These are phyloP conservation scores for Hoplostethus mediterraneus DNA, from an alignment of 2,797 vertebrate species.

Conservation along the genomic window DNA sequence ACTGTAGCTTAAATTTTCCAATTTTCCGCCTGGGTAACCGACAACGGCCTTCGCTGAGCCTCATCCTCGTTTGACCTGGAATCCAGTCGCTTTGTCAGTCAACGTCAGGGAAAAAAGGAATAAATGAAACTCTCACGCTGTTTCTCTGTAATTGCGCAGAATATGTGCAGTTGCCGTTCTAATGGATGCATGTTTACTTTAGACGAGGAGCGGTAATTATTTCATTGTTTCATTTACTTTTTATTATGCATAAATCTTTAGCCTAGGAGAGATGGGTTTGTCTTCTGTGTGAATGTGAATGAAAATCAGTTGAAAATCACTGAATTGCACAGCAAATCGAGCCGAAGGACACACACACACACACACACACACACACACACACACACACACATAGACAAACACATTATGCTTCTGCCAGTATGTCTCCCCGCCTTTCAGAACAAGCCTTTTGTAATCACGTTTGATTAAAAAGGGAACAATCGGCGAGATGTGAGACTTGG, in stretches of 20 bases:
- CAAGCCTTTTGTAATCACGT: constrained; percentile 71
- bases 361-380: constrained; percentile 13
- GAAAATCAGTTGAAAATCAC: too few species aligned
- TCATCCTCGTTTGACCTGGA: constrained; percentile 74
- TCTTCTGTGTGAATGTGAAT: constrained; percentile 17
- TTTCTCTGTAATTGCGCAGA: constrained; percentile 24
- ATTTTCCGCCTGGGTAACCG: constrained; percentile 83
- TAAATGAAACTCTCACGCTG: constrained; percentile 32
- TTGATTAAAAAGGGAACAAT: constrained; percentile 79
- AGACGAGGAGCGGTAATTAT: constrained; percentile 39
- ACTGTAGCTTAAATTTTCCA: constrained; percentile 84
- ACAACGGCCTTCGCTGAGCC: constrained; percentile 55
- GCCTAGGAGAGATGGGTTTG: constrained; percentile 4
- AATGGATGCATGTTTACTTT: constrained; percentile 48
- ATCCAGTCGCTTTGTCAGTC: constrained; percentile 71
- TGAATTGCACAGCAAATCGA: constrained; percentile 41
- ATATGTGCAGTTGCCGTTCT: constrained; percentile 29
- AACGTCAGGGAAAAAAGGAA: constrained; percentile 53
- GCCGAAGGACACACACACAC: background rate
- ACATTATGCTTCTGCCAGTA: constrained; percentile 44
- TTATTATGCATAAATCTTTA: constrained; percentile 30
- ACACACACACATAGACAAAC: constrained; percentile 20
- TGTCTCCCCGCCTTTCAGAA: constrained; percentile 53
- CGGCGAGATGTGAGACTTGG: constrained; percentile 66
- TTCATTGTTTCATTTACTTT: constrained; percentile 48